Base-by-base conservation (phyloP, 2,113 vertebrate species). In the Brevimyrus niger region DNA sequence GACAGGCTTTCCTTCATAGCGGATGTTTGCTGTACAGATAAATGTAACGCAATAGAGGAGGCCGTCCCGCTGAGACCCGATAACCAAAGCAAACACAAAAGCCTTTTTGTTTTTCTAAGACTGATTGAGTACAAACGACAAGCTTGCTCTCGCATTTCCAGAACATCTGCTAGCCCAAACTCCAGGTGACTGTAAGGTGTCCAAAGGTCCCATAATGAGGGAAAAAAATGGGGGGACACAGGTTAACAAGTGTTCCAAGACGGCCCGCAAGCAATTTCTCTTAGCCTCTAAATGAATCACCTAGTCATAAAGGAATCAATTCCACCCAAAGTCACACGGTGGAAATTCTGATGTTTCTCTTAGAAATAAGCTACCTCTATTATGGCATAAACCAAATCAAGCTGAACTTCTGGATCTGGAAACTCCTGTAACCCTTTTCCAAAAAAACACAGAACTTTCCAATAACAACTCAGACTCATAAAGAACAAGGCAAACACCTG, bases 401-500 rank as follows among this genome's bases (percentile, higher is more conserved):
- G 27, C 53, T n/a, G 9, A 35, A 35, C n/a, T 10, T 42, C 38
- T 46, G 55, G 53, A 87, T 86, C 27, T 87, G 55, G 9, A 87
- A 87, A 65, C 21, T 87, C 55, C 31, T 13, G 1, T 21, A 50
- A n/a, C 50, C 4, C 48, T 58, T 87, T 87, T 55, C 27, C 86
- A 88, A 48, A 88, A n/a, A 82, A 31, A 76, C 17, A 53, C 47
- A 38, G 69, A 82, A 88, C 23, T 50, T 76, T 88, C 46, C 88
- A 51, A 48, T 38, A 80, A 88, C 65, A 80, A 42, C 48, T 31
- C 9, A 31, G 21, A 76, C 35, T 69, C 42, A 21, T 46, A 84
- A 73, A 15, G 48, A 76, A 88, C 27, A 82, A 27, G 48, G 61
- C 27, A 76, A 76, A 47, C 42, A 53, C 48, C 85, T 87, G 85